phyloP scores from a whole-genome alignment of 2,797 vertebrate genomes.

The Harpagifer antarcticus region DNA sequence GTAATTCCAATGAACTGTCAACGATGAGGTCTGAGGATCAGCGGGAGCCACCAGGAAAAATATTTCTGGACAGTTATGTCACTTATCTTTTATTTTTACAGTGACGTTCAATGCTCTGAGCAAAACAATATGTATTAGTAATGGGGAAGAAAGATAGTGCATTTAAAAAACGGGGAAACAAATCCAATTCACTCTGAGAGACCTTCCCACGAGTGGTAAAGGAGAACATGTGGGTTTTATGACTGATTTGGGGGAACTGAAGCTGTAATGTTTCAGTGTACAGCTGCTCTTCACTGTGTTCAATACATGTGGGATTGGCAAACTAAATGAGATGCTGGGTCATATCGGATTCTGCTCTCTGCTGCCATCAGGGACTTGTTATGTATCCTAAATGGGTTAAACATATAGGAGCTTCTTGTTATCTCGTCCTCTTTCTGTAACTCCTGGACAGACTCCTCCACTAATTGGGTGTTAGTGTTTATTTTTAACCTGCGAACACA shows the following conservation, averaged over 20 bases:
- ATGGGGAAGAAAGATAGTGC: neutral
- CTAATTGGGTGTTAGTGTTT: conserved; percentile 47
- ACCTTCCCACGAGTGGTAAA: neutral
- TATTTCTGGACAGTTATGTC: neutral
- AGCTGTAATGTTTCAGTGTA: conserved; percentile 9
- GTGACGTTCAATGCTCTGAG: neutral
- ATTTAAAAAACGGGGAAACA: neutral
- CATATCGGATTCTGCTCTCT: conserved; percentile 25
- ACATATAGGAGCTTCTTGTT: conserved; percentile 38
- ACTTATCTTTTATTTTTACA: neutral
- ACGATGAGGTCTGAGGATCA: neutral
- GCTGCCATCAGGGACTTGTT: conserved; percentile 37
- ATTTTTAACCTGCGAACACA: conserved; percentile 56
- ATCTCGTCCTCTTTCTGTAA: conserved; percentile 38
- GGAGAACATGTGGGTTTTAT: neutral
- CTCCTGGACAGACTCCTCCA: conserved; percentile 20
- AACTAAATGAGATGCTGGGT: conserved; percentile 43
- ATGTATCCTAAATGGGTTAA: conserved; percentile 30
- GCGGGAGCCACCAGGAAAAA: neutral
- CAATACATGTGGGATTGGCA: conserved; percentile 5
- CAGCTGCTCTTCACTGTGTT: neutral
- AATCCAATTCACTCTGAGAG: neutral
- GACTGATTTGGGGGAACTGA: neutral
- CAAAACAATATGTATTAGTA: neutral
- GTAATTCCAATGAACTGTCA: neutral